Evolutionary conservation across 2,888 invertebrate genomes (phyloP).

Genomic region (Punctoribates punctum): DNA sequence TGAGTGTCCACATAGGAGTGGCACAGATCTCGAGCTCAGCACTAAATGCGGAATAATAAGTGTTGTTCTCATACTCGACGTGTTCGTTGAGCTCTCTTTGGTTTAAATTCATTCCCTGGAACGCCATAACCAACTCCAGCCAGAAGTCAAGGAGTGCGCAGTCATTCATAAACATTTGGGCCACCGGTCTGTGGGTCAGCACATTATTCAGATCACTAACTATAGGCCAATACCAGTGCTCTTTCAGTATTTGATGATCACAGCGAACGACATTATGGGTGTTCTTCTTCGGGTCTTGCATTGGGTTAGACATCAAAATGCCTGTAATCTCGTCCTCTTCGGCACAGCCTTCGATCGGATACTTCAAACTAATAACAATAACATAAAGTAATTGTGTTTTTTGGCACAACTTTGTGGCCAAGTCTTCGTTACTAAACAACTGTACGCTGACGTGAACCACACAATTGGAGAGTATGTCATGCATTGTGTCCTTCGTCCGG

Average conservation of each 20-base stretch:
- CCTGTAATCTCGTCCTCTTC: slow-evolving; percentile 23
- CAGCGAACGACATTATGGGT: slow-evolving; percentile 73
- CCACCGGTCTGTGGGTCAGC: slow-evolving; percentile 84
- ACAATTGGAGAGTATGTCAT: slow-evolving; percentile 86
- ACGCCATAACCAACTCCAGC: slow-evolving; percentile 88
- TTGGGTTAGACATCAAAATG: slow-evolving; percentile 37
- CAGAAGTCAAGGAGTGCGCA: slow-evolving; percentile 83
- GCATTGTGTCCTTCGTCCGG: slow-evolving; percentile 64
- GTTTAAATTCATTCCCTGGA: slow-evolving; percentile 98
- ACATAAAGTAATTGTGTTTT: slow-evolving; percentile 84
- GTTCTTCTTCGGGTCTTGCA: slow-evolving; percentile 39
- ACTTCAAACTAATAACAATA: slow-evolving; percentile 81
- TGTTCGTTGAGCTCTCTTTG: slow-evolving; percentile 82
- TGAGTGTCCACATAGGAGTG: slow-evolving; percentile 96
- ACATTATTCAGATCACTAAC: slow-evolving; percentile 96
- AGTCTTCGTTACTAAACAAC: slow-evolving; percentile 86
- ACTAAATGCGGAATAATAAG: slow-evolving; percentile 95
- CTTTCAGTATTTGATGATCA: slow-evolving; percentile 85
- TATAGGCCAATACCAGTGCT: slow-evolving; percentile 97
- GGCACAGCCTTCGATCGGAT: slow-evolving; percentile 63
- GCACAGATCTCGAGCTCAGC: slow-evolving; percentile 95
- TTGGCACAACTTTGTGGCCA: slow-evolving; percentile 85
- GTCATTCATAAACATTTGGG: slow-evolving; percentile 81
- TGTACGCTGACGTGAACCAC: slow-evolving; percentile 97
- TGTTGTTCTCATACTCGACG: slow-evolving; percentile 93